Conservation (phyloP, 2,113 vertebrate species). For the Oostethus manadensis region DNA sequence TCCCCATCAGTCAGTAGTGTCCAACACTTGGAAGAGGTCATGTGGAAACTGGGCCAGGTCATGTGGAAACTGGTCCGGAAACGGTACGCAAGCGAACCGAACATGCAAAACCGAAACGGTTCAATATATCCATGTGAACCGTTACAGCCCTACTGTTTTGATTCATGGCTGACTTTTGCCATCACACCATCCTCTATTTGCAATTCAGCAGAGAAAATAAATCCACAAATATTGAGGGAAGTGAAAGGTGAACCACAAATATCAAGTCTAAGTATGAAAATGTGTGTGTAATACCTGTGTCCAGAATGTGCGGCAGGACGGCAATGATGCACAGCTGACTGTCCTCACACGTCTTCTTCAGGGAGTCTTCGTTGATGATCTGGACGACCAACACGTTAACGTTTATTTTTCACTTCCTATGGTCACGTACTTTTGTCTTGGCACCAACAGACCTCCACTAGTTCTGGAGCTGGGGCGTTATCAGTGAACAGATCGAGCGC, state of each 20-base stretch:
- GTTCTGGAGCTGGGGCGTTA: conserved; percentile 82
- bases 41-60: too few species aligned
- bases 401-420: neutral
- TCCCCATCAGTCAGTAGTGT: too few species aligned
- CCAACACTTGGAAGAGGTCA: too few species aligned
- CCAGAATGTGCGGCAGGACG: conserved; percentile 91
- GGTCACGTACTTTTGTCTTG: neutral
- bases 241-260: neutral
- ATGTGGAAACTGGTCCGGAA: too few species aligned
- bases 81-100: too few species aligned
- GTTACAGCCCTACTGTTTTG: too few species aligned
- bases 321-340: conserved; percentile 89
- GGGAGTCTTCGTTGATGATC: conserved; percentile 79
- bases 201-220: too few species aligned
- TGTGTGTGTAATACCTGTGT: conserved; percentile 78
- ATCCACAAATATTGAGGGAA: too few species aligned
- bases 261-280: neutral
- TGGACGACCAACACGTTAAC: conserved; percentile 53
- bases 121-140: too few species aligned
- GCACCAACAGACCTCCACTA: conserved; percentile 78
- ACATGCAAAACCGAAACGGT: too few species aligned
- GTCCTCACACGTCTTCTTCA: conserved; percentile 87
- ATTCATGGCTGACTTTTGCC: too few species aligned
- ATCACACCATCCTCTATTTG: too few species aligned
- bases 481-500: conserved; percentile 91